Percentiles rank a stretch among this genome's conserved stretches.
phyloP scores from a whole-genome alignment of 2,888 invertebrate species.

The Nemapogon koenigi region DNA sequence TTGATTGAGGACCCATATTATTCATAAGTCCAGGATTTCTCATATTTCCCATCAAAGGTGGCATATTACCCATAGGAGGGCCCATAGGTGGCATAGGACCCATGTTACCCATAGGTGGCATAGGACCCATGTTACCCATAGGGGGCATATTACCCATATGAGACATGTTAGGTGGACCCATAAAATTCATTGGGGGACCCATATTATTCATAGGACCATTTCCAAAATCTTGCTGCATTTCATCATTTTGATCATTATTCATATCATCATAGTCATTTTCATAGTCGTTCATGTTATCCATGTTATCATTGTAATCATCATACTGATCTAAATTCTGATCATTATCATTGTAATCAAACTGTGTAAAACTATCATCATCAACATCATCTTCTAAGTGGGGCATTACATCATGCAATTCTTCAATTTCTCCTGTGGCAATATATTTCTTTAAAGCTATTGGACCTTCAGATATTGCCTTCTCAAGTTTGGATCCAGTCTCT shows the following conservation, averaged over 20 bases:
- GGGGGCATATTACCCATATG: slow-evolving; percentile 9
- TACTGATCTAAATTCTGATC: slow-evolving; percentile 36
- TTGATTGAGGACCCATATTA: not conserved
- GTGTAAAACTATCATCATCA: slow-evolving; percentile 48
- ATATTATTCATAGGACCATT: slow-evolving; percentile 35
- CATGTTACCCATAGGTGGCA: slow-evolving; percentile 21
- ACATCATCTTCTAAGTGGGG: slow-evolving; percentile 71
- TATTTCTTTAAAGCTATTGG: slow-evolving; percentile 78
- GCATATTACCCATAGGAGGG: slow-evolving; percentile 21
- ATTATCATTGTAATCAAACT: slow-evolving; percentile 49
- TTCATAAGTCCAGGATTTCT: slow-evolving; percentile 11
- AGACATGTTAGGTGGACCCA: too few relatives aligned
- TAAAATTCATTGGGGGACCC: not conserved
- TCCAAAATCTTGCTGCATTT: slow-evolving; percentile 24
- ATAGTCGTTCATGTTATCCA: slow-evolving; percentile 30
- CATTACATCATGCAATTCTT: slow-evolving; percentile 80
- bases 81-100: slow-evolving; percentile 19
- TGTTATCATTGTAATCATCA: slow-evolving; percentile 36
- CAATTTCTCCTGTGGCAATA: slow-evolving; percentile 81
- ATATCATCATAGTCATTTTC: slow-evolving; percentile 46
- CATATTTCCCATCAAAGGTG: slow-evolving; percentile 13
- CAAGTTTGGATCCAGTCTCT: slow-evolving; percentile 77
- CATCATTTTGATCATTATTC: slow-evolving; percentile 43
- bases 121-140: not conserved
- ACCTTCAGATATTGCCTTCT: slow-evolving; percentile 79